phyloP scores from a whole-genome alignment of 2,888 invertebrate species.

The Aphidoletes aphidimyza region DNA sequence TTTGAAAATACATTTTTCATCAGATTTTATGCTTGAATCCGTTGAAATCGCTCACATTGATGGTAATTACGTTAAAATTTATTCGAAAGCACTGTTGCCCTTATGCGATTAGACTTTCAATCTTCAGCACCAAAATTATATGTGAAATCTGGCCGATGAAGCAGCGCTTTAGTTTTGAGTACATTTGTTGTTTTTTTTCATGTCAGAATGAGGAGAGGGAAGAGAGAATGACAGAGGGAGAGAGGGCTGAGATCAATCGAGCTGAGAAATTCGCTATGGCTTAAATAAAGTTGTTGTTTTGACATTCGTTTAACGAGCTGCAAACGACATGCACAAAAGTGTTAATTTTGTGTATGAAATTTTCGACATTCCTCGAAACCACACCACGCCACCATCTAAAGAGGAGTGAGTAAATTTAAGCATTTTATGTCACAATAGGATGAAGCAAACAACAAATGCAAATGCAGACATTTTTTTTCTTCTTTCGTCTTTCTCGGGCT shows the following conservation, averaged over 20 bases:
- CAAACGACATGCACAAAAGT: slow-evolving; percentile 4
- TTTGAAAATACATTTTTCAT: slow-evolving; percentile 19
- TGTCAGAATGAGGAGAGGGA: too few species aligned
- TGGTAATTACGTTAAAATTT: slow-evolving; percentile 20
- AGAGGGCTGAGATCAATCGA: background rate
- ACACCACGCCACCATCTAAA: background rate
- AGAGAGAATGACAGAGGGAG: background rate
- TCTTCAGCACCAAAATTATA: background rate
- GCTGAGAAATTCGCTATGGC: background rate
- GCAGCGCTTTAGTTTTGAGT: background rate
- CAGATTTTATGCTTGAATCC: background rate
- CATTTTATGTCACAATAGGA: slow-evolving; percentile 1
- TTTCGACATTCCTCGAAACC: background rate
- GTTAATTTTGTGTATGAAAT: slow-evolving; percentile 8
- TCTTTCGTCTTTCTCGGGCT: background rate
- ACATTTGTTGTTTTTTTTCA: too few species aligned
- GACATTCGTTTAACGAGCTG: slow-evolving; percentile 35
- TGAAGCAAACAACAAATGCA: too few species aligned
- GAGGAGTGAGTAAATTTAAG: background rate
- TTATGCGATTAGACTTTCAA: slow-evolving; percentile 13
- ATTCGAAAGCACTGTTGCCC: slow-evolving; percentile 25
- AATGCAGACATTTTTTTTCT: background rate
- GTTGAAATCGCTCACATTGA: background rate
- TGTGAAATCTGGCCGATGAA: background rate
- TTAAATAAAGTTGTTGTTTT: slow-evolving; percentile 40